These are phyloP conservation scores for Tupiocoris notatus DNA, from an alignment of 2,888 invertebrate species.

Conservation along the genomic window DNA sequence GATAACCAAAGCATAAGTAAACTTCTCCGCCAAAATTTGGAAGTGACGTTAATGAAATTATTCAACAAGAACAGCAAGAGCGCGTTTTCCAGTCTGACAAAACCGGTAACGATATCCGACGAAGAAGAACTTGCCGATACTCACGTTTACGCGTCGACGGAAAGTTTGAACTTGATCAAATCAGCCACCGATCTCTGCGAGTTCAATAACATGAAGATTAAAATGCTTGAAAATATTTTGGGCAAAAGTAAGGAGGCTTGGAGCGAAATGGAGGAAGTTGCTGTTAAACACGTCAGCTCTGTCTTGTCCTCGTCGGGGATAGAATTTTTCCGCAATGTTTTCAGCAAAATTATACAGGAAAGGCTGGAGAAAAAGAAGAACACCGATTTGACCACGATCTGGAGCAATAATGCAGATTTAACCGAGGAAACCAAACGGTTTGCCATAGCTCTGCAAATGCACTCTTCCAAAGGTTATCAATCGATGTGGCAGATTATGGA, in stretches of 20 bases:
- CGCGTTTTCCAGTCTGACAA: background rate
- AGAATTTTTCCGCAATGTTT: slow-evolving; percentile 19
- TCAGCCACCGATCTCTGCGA: slow-evolving; percentile 25
- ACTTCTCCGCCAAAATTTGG: background rate
- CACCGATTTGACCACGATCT: background rate
- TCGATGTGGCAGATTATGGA: slow-evolving; percentile 7
- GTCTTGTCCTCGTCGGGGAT: background rate
- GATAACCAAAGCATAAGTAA: background rate
- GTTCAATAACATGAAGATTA: slow-evolving; percentile 17
- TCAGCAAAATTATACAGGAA: slow-evolving; percentile 1
- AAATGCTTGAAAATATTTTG: background rate
- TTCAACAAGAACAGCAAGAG: background rate
- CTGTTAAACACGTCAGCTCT: slow-evolving; percentile 4
- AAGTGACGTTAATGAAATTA: slow-evolving; percentile 7
- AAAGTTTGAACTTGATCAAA: slow-evolving; percentile 7
- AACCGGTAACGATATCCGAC: background rate
- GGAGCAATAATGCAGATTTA: background rate
- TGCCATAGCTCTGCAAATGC: slow-evolving; percentile 1
- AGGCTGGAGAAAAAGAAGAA: background rate
- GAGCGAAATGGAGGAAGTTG: slow-evolving; percentile 1
- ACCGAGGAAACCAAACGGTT: background rate
- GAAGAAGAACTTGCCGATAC: background rate
- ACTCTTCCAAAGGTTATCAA: slow-evolving; percentile 5
- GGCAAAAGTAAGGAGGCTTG: background rate
- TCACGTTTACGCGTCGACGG: slow-evolving; percentile 6